A percentile compares a stretch with the other conserved stretches of the same genome.
These are phyloP conservation scores for Oncorhynchus nerka DNA, from an alignment of 2,113 vertebrate genomes.

Conservation along the genomic window DNA sequence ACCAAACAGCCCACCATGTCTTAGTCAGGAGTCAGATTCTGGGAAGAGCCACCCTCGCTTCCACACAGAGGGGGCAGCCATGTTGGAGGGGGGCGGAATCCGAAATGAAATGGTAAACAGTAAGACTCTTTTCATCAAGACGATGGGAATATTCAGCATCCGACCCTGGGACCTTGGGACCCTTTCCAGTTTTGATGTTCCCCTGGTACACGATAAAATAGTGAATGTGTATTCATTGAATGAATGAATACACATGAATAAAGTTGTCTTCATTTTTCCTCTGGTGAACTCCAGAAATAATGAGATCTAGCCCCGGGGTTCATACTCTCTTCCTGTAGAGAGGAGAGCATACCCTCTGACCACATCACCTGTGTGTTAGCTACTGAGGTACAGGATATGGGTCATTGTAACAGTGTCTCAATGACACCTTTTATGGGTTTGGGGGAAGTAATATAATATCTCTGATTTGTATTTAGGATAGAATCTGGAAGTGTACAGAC, in stretches of 20 bases:
- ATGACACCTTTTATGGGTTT: conserved; percentile 22
- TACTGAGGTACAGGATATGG: conserved; percentile 14
- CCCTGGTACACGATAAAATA: neutral
- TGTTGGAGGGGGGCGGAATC: neutral
- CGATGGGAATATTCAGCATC: neutral
- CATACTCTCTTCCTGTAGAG: conserved; percentile 3
- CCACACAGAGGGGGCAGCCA: conserved; percentile 2
- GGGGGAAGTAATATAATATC: conserved; percentile 42
- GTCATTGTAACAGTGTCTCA: conserved; percentile 5
- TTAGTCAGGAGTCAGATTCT: neutral
- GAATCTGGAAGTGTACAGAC: conserved; percentile 19
- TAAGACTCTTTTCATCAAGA: neutral
- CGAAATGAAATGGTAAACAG: conserved; percentile 10
- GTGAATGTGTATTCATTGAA: neutral
- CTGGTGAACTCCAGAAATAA: neutral
- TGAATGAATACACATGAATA: neutral
- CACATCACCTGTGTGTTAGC: conserved; percentile 22
- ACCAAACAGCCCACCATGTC: conserved; percentile 29
- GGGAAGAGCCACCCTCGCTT: conserved; percentile 30
- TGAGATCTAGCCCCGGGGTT: conserved; percentile 2
- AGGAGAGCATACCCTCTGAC: conserved; percentile 19
- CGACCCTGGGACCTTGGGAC: neutral
- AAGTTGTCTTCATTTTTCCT: neutral
- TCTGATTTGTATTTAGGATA: conserved; percentile 37
- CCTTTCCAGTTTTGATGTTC: neutral